A percentile compares a stretch with the other conserved stretches of the same genome.
Evolutionary conservation across 2,888 invertebrate genomes (phyloP).

Genomic region (Pristionchus exspectatus): DNA sequence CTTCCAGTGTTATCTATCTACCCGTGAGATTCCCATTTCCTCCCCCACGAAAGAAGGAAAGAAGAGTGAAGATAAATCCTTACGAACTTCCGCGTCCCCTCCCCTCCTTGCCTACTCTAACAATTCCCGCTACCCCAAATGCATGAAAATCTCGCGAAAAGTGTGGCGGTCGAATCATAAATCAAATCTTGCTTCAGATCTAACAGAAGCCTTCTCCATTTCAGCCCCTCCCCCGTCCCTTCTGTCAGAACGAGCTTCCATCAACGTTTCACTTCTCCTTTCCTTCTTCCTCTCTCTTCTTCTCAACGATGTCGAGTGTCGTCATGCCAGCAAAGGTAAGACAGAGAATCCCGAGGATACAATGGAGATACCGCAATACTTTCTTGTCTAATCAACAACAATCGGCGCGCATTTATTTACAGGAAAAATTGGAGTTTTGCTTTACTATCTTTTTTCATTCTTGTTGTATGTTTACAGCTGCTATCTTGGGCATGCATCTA

Average conservation of each 20-base stretch:
- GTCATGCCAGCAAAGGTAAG: slow-evolving; percentile 25
- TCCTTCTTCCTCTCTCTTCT: not conserved
- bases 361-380: not conserved
- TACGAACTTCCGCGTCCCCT: not conserved
- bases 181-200: slow-evolving; percentile 14
- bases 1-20: slow-evolving; percentile 28
- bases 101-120: not conserved
- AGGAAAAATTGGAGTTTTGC: not conserved
- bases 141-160: not conserved
- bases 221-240: not conserved
- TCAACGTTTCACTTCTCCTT: slow-evolving; percentile 37
- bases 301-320: not conserved
- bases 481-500: too few species aligned
- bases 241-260: slow-evolving; percentile 10
- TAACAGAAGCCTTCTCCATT: not conserved
- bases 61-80: slow-evolving; percentile 32
- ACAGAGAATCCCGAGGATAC: not conserved
- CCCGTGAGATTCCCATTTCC: slow-evolving; percentile 48
- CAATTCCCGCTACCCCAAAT: not conserved
- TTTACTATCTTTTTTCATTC: not conserved
- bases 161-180: not conserved
- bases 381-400: too few species aligned
- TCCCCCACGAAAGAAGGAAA: not conserved
- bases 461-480: not conserved
- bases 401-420: not conserved